Base-by-base conservation (phyloP, 2,113 vertebrate species). In the Pachyramphus minor region DNA sequence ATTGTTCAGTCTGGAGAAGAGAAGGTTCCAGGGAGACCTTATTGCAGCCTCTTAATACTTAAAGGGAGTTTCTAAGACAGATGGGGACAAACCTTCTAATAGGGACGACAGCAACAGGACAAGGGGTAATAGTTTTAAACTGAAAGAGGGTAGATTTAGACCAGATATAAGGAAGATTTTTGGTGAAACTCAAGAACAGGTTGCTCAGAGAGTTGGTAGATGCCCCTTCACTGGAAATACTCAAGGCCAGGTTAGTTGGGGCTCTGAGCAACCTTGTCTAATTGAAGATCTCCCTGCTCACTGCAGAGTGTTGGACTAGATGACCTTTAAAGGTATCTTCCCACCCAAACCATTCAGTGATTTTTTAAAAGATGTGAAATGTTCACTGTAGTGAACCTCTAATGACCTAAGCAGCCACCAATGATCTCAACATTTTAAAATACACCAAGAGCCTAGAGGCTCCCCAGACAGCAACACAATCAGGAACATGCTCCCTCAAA, bases 161-260 rank as follows among this genome's bases (percentile, higher is more conserved):
- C 13, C 4, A 13, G 30, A 9, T 14, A 7, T 11, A 72, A 45
- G 12, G 39, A 47, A 31, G 28, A 35, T 6, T 47, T 60, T 62
- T 27, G 12, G 24, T 45, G 21, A 45, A 67, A 67, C 35, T 30
- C 8, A 55, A 30, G 7, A 35, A 62, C 1, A 13, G 31, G 27
- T 13, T 78, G 47, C 37, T 33, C 37, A 45, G 28, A 28, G 18
- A 33, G 30, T 9, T 14, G 2, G 18, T 6, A 12, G 41, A 62
- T 35, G 33, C 4, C 12, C 12, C 33, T 60, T 5, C 14, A 22
- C 28, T 5, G 12, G 24, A 47, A 67, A 33, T 33, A 31, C 14
- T 56, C 42, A 20, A 13, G 25, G 37, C 23, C 53, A 44, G 47
- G 11, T 0, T 42, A 60, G 53, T 68, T 0, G 0, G 18, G 7